Evolutionary conservation across 2,797 vertebrate genomes (phyloP).

Genomic region (Margarornis squamiger): DNA sequence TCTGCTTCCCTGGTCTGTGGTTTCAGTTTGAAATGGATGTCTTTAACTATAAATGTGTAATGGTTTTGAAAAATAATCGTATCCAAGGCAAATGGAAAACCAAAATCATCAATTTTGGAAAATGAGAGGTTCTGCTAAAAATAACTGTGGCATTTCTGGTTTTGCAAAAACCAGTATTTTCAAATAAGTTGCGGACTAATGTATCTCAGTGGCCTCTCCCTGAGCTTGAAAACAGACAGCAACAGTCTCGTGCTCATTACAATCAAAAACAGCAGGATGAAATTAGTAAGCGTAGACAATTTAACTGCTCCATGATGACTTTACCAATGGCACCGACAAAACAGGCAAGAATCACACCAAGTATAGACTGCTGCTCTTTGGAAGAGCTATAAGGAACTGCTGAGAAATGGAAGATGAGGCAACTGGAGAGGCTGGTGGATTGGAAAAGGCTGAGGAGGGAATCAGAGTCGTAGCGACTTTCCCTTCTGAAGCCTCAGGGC

Average conservation of each 20-base stretch:
- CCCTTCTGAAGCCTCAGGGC: not conserved
- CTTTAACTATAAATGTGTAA: not conserved
- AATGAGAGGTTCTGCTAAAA: slow-evolving; percentile 30
- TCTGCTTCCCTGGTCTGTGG: not conserved
- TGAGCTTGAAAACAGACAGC: not conserved
- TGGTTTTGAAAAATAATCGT: slow-evolving; percentile 5
- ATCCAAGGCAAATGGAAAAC: slow-evolving; percentile 8
- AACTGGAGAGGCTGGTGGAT: not conserved
- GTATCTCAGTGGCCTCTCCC: not conserved
- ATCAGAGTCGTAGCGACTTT: not conserved
- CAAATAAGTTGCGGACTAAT: not conserved
- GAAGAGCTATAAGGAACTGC: not conserved
- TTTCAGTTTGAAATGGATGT: not conserved
- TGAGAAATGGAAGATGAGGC: not conserved
- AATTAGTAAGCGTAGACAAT: not conserved
- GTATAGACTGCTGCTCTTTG: not conserved
- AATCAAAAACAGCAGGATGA: not conserved
- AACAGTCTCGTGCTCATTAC: not conserved
- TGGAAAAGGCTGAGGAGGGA: not conserved
- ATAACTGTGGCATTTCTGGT: slow-evolving; percentile 5
- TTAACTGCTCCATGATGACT: not conserved
- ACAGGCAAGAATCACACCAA: not conserved
- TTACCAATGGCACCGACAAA: not conserved
- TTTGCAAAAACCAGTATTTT: not conserved
- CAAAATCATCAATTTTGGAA: slow-evolving; percentile 7